phyloP scores from a whole-genome alignment of 2,888 invertebrate genomes.

The Pristionchus mayeri region DNA sequence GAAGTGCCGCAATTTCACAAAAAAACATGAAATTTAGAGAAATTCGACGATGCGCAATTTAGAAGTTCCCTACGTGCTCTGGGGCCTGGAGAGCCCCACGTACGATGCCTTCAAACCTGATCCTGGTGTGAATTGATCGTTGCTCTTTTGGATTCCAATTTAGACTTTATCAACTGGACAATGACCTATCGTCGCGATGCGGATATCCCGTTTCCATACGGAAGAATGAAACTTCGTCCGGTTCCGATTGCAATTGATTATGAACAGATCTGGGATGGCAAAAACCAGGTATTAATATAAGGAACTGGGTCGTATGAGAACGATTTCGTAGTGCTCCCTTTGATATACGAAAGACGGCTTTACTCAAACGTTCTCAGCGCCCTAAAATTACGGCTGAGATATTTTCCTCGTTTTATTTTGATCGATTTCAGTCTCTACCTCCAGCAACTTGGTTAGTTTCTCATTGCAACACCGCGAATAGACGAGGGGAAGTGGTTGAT shows the following conservation, averaged over 20 bases:
- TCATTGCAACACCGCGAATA: conserved; percentile 55
- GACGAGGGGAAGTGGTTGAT: conserved; percentile 52
- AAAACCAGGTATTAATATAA: conserved; percentile 49
- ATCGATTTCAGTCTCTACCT: conserved; percentile 42
- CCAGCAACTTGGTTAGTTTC: conserved; percentile 58
- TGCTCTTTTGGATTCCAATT: too few relatives aligned
- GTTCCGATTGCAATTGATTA: conserved; percentile 33
- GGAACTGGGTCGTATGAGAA: too few relatives aligned
- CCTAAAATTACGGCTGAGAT: too few relatives aligned
- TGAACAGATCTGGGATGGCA: conserved; percentile 54
- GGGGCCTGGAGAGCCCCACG: conserved; percentile 61
- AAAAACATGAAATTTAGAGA: too few relatives aligned
- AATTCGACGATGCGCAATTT: too few relatives aligned
- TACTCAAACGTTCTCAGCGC: too few relatives aligned
- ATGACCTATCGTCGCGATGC: conserved; percentile 62
- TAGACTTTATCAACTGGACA: conserved; percentile 64
- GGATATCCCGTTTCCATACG: conserved; percentile 59
- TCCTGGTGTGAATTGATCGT: too few relatives aligned
- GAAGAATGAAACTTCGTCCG: conserved; percentile 51
- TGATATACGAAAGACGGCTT: too few relatives aligned
- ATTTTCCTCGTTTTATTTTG: too few relatives aligned
- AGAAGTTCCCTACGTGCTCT: conserved; percentile 56
- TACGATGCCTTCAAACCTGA: conserved; percentile 59
- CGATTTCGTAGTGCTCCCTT: too few relatives aligned
- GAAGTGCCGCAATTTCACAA: too few relatives aligned